These are phyloP conservation scores for Beaufortia kweichowensis DNA, from an alignment of 2,113 vertebrate species.

Conservation along the genomic window DNA sequence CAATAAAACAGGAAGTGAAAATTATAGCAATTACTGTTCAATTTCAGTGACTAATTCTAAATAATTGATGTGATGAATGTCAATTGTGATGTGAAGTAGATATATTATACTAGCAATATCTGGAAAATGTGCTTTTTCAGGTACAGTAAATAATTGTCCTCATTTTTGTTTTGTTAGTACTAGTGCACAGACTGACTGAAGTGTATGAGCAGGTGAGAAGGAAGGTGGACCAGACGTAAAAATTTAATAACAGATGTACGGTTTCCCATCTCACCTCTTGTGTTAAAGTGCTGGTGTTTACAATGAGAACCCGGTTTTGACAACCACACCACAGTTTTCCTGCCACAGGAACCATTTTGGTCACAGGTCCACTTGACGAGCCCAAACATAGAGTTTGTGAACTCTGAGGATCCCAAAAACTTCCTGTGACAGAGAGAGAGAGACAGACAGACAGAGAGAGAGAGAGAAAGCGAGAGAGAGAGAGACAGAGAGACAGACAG, in stretches of 20 bases:
- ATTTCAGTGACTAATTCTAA: not conserved
- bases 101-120: not conserved
- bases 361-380: conserved; percentile 84
- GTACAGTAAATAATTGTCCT: not conserved
- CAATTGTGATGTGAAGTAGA: not conserved
- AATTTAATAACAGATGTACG: not conserved
- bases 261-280: conserved; percentile 82
- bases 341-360: conserved; percentile 93
- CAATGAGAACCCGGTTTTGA: conserved; percentile 88
- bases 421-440: conserved; percentile 74
- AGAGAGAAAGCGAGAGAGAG: no score
- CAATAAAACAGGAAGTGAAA: not conserved
- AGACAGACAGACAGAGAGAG: not conserved
- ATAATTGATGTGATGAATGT: not conserved
- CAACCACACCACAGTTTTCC: conserved; percentile 95
- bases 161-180: no score
- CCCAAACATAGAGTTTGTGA: conserved; percentile 87
- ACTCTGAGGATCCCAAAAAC: conserved; percentile 96
- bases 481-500: no score
- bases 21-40: not conserved
- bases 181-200: no score
- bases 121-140: no score
- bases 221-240: no score
- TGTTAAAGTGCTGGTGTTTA: conserved; percentile 82
- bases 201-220: no score